Conservation (phyloP, 2,113 vertebrate genomes). For the Choloepus hoffmanni region DNA sequence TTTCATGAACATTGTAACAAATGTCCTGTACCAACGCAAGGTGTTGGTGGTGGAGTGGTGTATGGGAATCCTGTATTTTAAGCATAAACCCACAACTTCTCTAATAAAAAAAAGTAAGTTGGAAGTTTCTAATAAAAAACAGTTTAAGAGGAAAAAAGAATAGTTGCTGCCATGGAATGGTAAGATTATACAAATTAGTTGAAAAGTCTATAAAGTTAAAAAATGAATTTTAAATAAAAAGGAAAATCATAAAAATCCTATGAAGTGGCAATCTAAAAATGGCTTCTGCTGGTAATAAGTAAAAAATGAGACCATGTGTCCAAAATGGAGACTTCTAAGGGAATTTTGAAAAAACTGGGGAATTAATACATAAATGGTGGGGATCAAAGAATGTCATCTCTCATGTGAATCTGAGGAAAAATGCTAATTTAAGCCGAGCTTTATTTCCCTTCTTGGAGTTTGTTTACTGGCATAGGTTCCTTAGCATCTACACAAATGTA, state of each 20-base stretch:
- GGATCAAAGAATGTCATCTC: background rate
- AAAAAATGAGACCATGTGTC: background rate
- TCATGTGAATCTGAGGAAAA: background rate
- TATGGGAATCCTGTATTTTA: too few species aligned
- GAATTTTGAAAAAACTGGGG: background rate
- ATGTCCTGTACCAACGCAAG: too few species aligned
- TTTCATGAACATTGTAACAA: too few species aligned
- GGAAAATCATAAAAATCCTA: background rate
- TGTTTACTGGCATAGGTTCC: background rate
- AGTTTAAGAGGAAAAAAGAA: slow-evolving; percentile 8
- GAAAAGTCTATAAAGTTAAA: background rate
- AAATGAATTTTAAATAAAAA: slow-evolving; percentile 35
- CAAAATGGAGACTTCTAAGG: background rate
- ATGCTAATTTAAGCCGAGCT: background rate
- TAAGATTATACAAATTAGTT: background rate
- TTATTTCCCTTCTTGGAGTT: background rate
- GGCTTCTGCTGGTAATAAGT: background rate
- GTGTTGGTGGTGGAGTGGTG: too few species aligned
- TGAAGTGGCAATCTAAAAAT: background rate
- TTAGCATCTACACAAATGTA: background rate
- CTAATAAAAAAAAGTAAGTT: background rate
- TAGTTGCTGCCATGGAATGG: background rate
- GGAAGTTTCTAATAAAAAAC: too few species aligned
- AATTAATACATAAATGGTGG: background rate
- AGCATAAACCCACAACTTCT: too few species aligned